phyloP scores from a whole-genome alignment of 2,113 vertebrate genomes.

The Geococcyx californianus region DNA sequence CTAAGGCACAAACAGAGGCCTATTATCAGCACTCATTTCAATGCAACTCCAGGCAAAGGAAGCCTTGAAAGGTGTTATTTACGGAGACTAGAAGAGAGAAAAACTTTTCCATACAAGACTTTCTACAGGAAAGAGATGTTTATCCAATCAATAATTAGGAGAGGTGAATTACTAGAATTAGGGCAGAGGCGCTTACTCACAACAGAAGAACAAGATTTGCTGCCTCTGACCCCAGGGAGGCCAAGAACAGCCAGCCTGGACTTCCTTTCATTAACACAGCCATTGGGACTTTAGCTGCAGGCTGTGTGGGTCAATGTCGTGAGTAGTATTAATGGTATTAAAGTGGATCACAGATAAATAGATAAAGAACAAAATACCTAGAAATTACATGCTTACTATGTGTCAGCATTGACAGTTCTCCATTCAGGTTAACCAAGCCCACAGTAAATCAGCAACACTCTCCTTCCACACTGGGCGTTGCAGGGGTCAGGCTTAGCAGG shows the following conservation, averaged over 20 bases:
- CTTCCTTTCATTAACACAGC: neutral
- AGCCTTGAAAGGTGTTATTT: neutral
- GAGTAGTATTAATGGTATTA: neutral
- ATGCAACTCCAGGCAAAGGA: slow-evolving; percentile 8
- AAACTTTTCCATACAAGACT: neutral
- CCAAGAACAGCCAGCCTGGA: neutral
- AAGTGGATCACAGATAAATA: neutral
- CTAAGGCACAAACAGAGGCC: neutral
- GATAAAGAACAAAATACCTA: neutral
- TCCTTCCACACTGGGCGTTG: neutral
- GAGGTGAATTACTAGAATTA: neutral
- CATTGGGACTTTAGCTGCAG: neutral
- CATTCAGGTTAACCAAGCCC: neutral
- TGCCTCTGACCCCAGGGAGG: neutral
- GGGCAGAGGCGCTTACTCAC: neutral
- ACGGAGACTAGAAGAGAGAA: neutral
- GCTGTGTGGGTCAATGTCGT: neutral
- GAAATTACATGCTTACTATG: neutral
- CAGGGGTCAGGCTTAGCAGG: neutral
- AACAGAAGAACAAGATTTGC: neutral
- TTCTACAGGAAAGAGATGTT: neutral
- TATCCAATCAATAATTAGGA: neutral
- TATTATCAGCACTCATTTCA: slow-evolving; percentile 1
- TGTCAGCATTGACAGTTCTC: neutral
- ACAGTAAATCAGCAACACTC: neutral